phyloP scores from a whole-genome alignment of 2,888 invertebrate species.

The Willowsia nigromaculata region DNA sequence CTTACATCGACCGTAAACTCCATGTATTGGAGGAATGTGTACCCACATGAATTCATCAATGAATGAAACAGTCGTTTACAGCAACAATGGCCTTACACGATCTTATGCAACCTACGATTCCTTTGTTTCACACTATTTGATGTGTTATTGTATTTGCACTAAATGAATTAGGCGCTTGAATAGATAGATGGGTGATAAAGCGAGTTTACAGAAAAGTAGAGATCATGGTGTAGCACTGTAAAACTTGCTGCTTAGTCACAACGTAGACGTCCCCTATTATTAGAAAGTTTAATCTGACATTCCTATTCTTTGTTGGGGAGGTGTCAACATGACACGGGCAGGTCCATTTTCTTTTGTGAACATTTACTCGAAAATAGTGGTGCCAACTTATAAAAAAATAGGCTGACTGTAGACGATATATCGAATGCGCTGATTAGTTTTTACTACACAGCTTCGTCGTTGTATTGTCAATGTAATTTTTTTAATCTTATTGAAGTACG shows the following conservation, averaged over 20 bases:
- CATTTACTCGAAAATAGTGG: constrained; percentile 33
- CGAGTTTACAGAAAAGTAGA: not conserved
- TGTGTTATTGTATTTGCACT: not conserved
- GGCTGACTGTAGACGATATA: too few species aligned
- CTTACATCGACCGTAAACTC: not conserved
- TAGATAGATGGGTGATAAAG: not conserved
- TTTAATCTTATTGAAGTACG: not conserved
- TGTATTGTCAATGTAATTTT: too few species aligned
- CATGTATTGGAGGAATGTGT: not conserved
- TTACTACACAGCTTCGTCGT: too few species aligned
- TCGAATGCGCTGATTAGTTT: too few species aligned
- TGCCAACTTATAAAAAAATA: not conserved
- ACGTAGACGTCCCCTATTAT: not conserved
- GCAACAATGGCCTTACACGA: constrained; percentile 10
- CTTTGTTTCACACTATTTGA: constrained; percentile 28
- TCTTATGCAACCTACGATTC: constrained; percentile 11
- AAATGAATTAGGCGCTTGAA: not conserved
- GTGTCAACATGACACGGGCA: constrained; percentile 65
- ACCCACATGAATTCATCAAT: constrained; percentile 15
- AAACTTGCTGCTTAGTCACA: not conserved
- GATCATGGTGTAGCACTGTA: not conserved
- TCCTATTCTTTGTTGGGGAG: constrained; percentile 19
- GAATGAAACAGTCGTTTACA: not conserved
- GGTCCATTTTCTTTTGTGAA: constrained; percentile 26
- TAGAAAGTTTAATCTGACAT: constrained; percentile 16